phyloP scores from a whole-genome alignment of 2,797 vertebrate genomes.

The Anas acuta region DNA sequence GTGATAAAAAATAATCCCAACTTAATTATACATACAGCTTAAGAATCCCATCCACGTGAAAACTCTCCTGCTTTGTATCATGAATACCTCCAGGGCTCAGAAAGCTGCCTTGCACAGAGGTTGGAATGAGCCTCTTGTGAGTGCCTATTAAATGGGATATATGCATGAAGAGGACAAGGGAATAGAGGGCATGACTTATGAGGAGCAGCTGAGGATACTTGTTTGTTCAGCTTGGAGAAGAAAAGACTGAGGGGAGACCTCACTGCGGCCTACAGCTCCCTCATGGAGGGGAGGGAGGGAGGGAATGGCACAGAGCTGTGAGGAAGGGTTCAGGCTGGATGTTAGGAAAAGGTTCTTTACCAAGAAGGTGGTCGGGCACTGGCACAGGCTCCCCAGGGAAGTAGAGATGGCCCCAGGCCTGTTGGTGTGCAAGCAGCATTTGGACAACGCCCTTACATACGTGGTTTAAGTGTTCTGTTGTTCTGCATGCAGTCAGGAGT shows the following conservation, averaged over 20 bases:
- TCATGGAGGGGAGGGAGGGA: not conserved
- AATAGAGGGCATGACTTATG: not conserved
- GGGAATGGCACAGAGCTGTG: too few species aligned
- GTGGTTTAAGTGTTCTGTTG: too few species aligned
- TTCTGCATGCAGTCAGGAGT: too few species aligned
- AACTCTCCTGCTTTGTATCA: not conserved
- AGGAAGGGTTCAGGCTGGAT: too few species aligned
- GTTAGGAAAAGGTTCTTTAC: too few species aligned
- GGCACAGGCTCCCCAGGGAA: too few species aligned
- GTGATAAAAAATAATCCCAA: constrained; percentile 22
- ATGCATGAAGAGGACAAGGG: not conserved
- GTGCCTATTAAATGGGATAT: not conserved
- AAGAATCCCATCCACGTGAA: constrained; percentile 42
- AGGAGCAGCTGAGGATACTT: not conserved
- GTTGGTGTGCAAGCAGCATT: too few species aligned
- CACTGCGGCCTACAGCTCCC: not conserved
- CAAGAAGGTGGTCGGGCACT: too few species aligned
- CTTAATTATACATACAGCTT: constrained; percentile 18
- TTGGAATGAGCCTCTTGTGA: not conserved
- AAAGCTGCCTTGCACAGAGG: constrained; percentile 22
- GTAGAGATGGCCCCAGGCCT: too few species aligned
- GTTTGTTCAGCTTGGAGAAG: not conserved
- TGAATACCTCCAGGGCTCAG: not conserved
- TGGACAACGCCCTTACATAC: too few species aligned
- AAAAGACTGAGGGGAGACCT: not conserved